Base-by-base conservation (phyloP, 2,888 invertebrate genomes). In the Diarsia brunnea region DNA sequence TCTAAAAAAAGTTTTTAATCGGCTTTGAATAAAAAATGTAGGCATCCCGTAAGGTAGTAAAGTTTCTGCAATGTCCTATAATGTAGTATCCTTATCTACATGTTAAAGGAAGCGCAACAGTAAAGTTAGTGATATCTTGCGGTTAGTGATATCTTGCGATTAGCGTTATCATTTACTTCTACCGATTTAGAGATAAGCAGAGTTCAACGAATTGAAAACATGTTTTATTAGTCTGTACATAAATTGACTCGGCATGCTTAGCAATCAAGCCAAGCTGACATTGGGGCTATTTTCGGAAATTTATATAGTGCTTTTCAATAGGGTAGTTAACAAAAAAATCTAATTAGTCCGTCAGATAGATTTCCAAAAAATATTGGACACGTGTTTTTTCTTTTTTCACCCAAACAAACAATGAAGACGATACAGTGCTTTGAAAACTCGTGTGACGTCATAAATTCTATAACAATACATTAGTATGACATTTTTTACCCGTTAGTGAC, bases 131-230 rank as follows among this genome's bases (percentile, higher is more conserved):
- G 14, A 60, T 68, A 53, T 47, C 63, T 70, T 38, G 12, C 27
- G 85, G 84, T 82, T 75, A 71, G 47, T 24, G 14, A 60, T 68
- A 53, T 47, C 63, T 70, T 38, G 12, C 27, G 85, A 82, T 82
- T 75, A 71, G 47, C 51, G 38, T 51, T 84, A 81, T 81, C 84
- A 51, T 51, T 61, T 24, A 47, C 47, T 81, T 64, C 43, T 53
- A 58, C 67, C 43, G 53, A 69, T 65, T 66, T 24, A 21, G 4
- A 49, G 69, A 81, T 81, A 70, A 51, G 38, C 11, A 24, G 31
- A 69, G 81, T 84, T 74, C 84, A 80, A 49, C 45, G 84, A 84
- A 70, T 74, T 70, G 19, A 12, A 60, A 74, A 67, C n/a, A 38
- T 27, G 14, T 31, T 49, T 66, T 43, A 63, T 60, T 61, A 14